Evolutionary conservation across 2,888 invertebrate species (phyloP).

Genomic region (Melanostoma scalare): DNA sequence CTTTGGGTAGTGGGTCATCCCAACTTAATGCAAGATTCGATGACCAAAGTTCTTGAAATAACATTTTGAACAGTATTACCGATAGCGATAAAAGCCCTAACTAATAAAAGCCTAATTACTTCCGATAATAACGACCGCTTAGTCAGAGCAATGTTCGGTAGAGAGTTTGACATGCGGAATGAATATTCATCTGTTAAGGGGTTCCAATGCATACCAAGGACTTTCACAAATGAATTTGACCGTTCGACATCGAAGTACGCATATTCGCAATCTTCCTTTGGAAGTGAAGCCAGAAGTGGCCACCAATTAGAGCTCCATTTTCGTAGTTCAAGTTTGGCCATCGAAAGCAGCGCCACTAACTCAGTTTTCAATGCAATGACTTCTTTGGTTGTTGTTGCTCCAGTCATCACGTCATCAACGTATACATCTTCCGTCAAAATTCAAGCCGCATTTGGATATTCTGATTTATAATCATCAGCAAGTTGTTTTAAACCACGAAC

Average conservation of each 20-base stretch:
- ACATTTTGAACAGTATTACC: slow-evolving; percentile 1
- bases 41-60: slow-evolving; percentile 28
- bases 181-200: slow-evolving; percentile 13
- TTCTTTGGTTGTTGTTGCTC: slow-evolving; percentile 11
- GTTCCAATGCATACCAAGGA: slow-evolving; percentile 15
- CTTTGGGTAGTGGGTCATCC: background rate
- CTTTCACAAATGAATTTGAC: background rate
- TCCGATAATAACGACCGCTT: slow-evolving; percentile 17
- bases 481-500: slow-evolving; percentile 10
- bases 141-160: background rate
- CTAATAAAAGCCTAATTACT: slow-evolving; percentile 31
- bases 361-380: background rate
- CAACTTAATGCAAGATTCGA: slow-evolving; percentile 1
- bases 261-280: slow-evolving; percentile 5
- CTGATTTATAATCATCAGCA: slow-evolving; percentile 13
- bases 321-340: background rate
- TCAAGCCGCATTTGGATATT: slow-evolving; percentile 29
- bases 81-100: slow-evolving; percentile 1
- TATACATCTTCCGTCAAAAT: slow-evolving; percentile 57
- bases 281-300: background rate
- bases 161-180: background rate
- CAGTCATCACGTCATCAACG: slow-evolving; percentile 68
- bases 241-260: background rate
- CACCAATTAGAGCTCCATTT: slow-evolving; percentile 8
- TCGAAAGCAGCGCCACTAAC: slow-evolving; percentile 1